Evolutionary conservation across 1,140 invertebrate genomes (phyloP), one percentile per base, ranked within the genome.

Genomic region (Globodera rostochiensis): DNA sequence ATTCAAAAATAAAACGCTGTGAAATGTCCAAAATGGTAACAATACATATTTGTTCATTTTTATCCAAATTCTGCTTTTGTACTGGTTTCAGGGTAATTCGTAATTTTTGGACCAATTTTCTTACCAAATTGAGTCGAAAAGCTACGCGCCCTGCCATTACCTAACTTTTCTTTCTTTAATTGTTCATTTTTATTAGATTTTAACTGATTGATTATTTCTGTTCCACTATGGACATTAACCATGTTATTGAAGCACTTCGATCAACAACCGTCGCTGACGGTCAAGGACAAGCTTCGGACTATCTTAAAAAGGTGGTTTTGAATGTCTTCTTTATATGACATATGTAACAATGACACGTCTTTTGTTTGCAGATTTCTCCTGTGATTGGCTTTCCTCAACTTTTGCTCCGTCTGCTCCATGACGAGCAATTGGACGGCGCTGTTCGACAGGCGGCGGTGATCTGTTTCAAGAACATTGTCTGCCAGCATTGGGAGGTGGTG

Each of bases 401-500:
- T 69, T 91, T 99, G 36, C 91, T 99, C 19, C 95, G 98, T 93
- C 93, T 98, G 81, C 93, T 98, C 15, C 96, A 97, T 94, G 93
- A 93, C 89, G 92, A 93, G 88, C 94, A 95, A 84, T 92, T 96
- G 64, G 94, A 97, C 66, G 94, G 96, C 93, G 94, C 96, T 84
- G 94, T 97, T 0, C 91, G 96, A 84, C 96, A 98, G 92, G 96
- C 97, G 83, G 95, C 94, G 89, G 96, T 94, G 49, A 95, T 99
- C 84, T 99, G 97, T 91, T 91, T 99, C 71, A 99, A 99, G 91
- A 99, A 99, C 92, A 92, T 97, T 88, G 93, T 98, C 57, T 93
- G 93, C 66, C 93, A 93, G 85, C 94, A 93, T 91, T 99, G 97
- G 97, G 93, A 93, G 80, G 94, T 2, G 36, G 36, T 95, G 81